Conservation (phyloP, 1,140 invertebrate species). For the Chionoecetes opilio region DNA sequence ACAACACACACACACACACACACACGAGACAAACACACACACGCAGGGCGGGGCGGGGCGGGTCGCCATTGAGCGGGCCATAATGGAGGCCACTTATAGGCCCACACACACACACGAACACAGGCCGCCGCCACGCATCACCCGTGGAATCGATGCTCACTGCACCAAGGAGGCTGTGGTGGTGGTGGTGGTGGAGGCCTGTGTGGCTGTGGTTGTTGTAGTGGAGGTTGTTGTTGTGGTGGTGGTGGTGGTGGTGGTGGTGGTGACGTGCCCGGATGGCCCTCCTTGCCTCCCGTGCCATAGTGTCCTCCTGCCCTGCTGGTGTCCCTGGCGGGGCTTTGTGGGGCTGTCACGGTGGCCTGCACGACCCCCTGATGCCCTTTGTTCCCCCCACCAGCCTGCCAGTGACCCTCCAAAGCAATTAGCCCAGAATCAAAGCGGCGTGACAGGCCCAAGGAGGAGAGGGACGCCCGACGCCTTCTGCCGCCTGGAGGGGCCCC, state of each 20-base stretch:
- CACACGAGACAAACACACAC: neutral
- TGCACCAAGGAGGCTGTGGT: neutral
- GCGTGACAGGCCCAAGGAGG: slow-evolving; percentile 43
- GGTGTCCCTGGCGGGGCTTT: slow-evolving; percentile 47
- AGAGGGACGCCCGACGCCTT: slow-evolving; percentile 4
- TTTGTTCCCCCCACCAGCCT: slow-evolving; percentile 51
- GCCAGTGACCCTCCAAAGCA: slow-evolving; percentile 66
- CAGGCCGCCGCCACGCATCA: no score
- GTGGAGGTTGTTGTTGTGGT: neutral
- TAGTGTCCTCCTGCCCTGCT: slow-evolving; percentile 33
- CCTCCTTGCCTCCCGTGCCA: slow-evolving; percentile 36
- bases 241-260: neutral
- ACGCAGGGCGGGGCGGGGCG: neutral
- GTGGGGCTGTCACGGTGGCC: slow-evolving; percentile 66
- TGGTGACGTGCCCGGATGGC: slow-evolving; percentile 1
- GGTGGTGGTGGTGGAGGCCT: neutral
- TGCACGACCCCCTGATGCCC: slow-evolving; percentile 44
- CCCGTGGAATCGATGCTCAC: no score
- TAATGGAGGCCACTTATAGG: no score
- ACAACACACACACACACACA: neutral
- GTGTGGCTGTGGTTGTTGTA: neutral
- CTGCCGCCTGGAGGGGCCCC: slow-evolving; percentile 52
- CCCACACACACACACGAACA: neutral
- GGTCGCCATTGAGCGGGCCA: no score
- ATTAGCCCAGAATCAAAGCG: slow-evolving; percentile 63